A percentile compares a stretch with the other conserved stretches of the same genome.
Evolutionary conservation across 2,113 vertebrate species (phyloP).

Genomic region (Bos javanicus): DNA sequence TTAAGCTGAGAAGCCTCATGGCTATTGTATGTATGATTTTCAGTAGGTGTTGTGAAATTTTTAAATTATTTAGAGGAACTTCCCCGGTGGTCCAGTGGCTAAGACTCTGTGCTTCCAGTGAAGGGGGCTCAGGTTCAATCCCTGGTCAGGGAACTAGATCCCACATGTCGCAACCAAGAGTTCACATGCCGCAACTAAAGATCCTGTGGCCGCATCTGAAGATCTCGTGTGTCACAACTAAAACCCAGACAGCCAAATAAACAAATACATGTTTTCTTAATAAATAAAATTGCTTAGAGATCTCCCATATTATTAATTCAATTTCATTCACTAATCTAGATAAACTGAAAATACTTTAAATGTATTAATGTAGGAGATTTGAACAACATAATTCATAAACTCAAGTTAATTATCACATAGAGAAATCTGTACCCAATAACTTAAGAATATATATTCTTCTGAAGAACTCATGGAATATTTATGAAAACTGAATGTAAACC

Average conservation of each 20-base stretch:
- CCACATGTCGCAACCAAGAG: not conserved
- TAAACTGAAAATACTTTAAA: constrained; percentile 38
- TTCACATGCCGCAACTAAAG: not conserved
- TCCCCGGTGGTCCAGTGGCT: not conserved
- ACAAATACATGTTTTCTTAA: not conserved
- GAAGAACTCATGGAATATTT: constrained; percentile 30
- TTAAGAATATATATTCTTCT: constrained; percentile 27
- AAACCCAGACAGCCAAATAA: not conserved
- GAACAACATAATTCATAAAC: constrained; percentile 30
- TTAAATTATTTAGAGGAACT: constrained; percentile 9
- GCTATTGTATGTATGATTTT: constrained; percentile 22
- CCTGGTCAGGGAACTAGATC: not conserved
- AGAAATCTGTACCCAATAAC: constrained; percentile 39
- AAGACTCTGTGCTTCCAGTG: not conserved
- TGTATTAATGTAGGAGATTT: not conserved
- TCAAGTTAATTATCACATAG: constrained; percentile 25
- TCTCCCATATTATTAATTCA: constrained; percentile 17
- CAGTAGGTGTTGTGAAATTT: not conserved
- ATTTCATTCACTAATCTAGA: constrained; percentile 14
- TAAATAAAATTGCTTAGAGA: constrained; percentile 5
- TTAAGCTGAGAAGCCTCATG: not conserved
- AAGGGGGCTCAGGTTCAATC: not conserved
- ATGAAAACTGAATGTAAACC: constrained; percentile 3
- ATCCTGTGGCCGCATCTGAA: not conserved
- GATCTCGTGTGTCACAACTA: not conserved